Conservation (phyloP, 1,140 invertebrate species). For the Drosophila tristis region DNA sequence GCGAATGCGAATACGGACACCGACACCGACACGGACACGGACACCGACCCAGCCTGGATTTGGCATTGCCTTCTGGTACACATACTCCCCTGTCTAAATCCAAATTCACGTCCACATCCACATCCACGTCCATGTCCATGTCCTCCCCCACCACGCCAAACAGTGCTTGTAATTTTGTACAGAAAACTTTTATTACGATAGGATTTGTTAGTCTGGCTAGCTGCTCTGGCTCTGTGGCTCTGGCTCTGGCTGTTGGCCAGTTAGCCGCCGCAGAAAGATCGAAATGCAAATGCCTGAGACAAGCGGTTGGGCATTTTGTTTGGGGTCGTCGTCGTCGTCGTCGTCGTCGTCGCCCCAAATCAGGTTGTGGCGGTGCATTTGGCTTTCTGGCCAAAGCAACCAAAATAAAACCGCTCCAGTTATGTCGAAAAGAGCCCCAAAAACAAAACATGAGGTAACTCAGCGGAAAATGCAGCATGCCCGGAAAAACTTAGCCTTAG, state of each 20-base stretch:
- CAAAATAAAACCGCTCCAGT: constrained; percentile 56
- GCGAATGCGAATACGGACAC: constrained; percentile 21
- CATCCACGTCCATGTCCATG: constrained; percentile 33
- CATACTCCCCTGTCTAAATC: constrained; percentile 31
- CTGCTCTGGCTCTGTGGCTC: too few species aligned
- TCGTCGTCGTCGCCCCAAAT: constrained; percentile 58
- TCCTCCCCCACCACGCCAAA: constrained; percentile 40
- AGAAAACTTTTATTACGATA: constrained; percentile 79
- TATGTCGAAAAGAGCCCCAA: constrained; percentile 66
- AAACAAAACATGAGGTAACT: constrained; percentile 64
- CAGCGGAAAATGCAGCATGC: constrained; percentile 46
- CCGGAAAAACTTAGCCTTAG: constrained; percentile 19
- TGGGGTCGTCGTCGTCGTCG: constrained; percentile 48
- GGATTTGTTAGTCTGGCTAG: constrained; percentile 55
- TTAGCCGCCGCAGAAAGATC: constrained; percentile 69
- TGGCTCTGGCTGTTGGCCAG: not conserved
- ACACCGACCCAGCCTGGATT: constrained; percentile 5
- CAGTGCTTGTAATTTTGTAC: constrained; percentile 65
- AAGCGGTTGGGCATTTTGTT: constrained; percentile 75
- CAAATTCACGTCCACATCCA: constrained; percentile 16
- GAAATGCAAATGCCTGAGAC: constrained; percentile 78
- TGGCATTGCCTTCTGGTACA: constrained; percentile 46
- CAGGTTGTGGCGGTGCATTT: constrained; percentile 58
- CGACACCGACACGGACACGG: too few species aligned
- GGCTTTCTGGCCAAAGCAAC: constrained; percentile 5